Evolutionary conservation across 2,888 invertebrate genomes (phyloP).

Genomic region (Parelbella ahira): DNA sequence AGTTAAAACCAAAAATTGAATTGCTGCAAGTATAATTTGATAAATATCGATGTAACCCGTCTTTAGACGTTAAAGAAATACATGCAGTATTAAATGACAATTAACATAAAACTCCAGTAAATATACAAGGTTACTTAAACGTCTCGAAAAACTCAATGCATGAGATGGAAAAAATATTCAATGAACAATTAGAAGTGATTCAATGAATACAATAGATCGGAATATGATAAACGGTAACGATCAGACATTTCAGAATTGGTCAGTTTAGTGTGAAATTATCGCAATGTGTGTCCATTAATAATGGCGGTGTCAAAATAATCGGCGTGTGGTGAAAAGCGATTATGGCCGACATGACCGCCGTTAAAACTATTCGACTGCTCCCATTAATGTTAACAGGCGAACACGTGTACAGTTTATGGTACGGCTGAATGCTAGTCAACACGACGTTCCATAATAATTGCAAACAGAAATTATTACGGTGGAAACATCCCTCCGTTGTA

Average conservation of each 20-base stretch:
- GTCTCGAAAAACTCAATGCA: no score
- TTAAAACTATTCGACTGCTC: constrained; percentile 20
- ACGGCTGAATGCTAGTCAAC: background rate
- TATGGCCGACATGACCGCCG: constrained; percentile 22
- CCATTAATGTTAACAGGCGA: constrained; percentile 17
- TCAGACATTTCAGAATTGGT: constrained; percentile 6
- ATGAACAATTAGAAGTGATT: no score
- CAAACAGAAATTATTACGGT: background rate
- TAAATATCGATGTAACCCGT: no score
- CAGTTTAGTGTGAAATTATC: constrained; percentile 20
- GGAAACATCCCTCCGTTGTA: no score
- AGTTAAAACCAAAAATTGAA: no score
- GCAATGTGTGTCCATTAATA: constrained; percentile 13
- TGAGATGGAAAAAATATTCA: no score
- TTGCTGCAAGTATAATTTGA: no score
- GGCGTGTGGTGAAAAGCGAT: constrained; percentile 21
- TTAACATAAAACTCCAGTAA: no score
- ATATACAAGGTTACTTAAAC: no score
- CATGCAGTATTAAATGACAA: no score
- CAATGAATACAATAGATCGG: constrained; percentile 3
- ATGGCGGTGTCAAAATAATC: constrained; percentile 20
- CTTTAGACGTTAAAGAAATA: no score
- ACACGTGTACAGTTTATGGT: constrained; percentile 3
- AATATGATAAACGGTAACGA: background rate
- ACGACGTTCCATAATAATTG: background rate